Percentiles rank a stretch among this genome's conserved stretches.
phyloP scores from a whole-genome alignment of 2,888 invertebrate species.

The Lysandra coridon region DNA sequence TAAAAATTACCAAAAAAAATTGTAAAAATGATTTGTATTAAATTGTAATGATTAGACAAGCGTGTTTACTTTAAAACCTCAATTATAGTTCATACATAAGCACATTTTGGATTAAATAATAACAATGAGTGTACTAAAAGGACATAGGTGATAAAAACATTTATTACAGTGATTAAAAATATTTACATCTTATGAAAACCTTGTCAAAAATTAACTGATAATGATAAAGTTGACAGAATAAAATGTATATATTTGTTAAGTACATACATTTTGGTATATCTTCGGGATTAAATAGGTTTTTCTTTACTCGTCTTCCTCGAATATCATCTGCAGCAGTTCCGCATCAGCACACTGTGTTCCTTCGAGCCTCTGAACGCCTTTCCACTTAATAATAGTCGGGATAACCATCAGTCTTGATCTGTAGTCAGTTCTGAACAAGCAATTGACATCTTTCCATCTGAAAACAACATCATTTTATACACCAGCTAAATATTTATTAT shows the following conservation, averaged over 20 bases:
- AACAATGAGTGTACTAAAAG: background rate
- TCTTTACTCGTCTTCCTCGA: constrained; percentile 83
- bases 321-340: constrained; percentile 89
- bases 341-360: constrained; percentile 88
- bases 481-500: background rate
- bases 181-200: background rate
- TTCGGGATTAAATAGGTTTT: background rate
- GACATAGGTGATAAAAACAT: background rate
- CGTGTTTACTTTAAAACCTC: background rate
- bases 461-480: constrained; percentile 43
- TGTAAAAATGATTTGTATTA: background rate
- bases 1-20: background rate
- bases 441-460: constrained; percentile 92
- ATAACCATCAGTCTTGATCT: constrained; percentile 87
- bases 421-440: constrained; percentile 89
- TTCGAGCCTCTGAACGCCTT: constrained; percentile 87
- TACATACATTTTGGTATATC: background rate
- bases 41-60: background rate
- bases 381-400: constrained; percentile 91
- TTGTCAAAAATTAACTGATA: background rate
- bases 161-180: constrained; percentile 15
- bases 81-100: background rate
- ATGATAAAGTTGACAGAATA: background rate
- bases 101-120: background rate
- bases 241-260: background rate